These are phyloP conservation scores for Drymodes brunneopygia DNA, from an alignment of 2,113 vertebrate species.

Conservation along the genomic window DNA sequence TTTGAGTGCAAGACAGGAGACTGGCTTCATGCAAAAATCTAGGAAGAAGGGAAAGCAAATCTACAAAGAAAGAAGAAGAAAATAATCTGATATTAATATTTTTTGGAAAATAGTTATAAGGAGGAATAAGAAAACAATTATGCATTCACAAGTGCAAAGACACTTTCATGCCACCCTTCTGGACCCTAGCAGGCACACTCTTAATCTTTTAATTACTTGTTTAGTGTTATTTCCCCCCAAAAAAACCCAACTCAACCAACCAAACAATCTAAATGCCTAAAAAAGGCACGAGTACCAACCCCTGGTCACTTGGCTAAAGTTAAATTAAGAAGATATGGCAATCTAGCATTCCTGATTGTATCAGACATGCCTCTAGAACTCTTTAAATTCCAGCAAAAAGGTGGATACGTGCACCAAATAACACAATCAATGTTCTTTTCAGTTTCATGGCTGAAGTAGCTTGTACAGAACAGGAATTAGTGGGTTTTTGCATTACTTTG, in stretches of 20 bases:
- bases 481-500: not conserved
- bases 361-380: not conserved
- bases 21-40: not conserved
- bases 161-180: not conserved
- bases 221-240: not conserved
- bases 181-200: not conserved
- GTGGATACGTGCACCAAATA: not conserved
- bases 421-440: not conserved
- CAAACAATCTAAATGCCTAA: not conserved
- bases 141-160: not conserved
- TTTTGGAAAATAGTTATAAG: not conserved
- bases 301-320: not conserved
- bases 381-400: not conserved
- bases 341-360: not conserved
- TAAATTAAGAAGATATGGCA: not conserved
- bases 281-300: not conserved
- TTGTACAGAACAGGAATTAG: not conserved
- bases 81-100: not conserved
- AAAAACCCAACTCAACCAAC: not conserved
- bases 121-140: not conserved
- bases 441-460: not conserved
- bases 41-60: not conserved
- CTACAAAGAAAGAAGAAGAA: not conserved
- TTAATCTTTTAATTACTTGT: not conserved
- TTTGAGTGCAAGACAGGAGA: not conserved